Conservation (phyloP, 2,888 invertebrate species). For the Drosophila niveifrons region DNA sequence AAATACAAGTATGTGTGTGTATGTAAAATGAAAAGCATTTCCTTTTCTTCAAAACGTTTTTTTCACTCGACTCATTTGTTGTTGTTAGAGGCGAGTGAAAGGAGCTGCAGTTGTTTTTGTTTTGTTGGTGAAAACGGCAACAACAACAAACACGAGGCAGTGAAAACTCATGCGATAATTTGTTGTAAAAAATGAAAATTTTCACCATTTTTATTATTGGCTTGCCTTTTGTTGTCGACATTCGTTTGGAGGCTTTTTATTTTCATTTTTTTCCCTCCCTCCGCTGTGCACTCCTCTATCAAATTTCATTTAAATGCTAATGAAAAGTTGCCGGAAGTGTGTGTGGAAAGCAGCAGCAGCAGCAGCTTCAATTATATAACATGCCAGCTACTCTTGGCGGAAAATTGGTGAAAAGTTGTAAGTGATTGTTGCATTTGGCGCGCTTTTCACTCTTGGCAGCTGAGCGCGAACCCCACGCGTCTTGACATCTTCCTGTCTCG, state of each 20-base stretch:
- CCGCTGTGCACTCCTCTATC: conserved; percentile 47
- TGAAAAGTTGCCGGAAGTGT: conserved; percentile 77
- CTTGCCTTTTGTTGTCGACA: conserved; percentile 60
- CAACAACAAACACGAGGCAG: conserved; percentile 50
- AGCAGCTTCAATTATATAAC: conserved; percentile 66
- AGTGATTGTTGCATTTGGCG: conserved; percentile 49
- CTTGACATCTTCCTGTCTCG: neutral
- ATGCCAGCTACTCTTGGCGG: conserved; percentile 37
- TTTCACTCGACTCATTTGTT: conserved; percentile 64
- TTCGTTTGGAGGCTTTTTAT: conserved; percentile 39
- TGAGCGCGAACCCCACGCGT: neutral
- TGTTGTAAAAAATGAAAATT: conserved; percentile 79
- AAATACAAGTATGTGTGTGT: conserved; percentile 25
- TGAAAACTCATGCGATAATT: conserved; percentile 82
- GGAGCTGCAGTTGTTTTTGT: conserved; percentile 56
- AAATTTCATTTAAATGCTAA: conserved; percentile 80
- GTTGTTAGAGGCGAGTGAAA: conserved; percentile 68
- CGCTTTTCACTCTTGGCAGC: conserved; percentile 55
- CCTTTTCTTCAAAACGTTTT: conserved; percentile 75
- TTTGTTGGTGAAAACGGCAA: conserved; percentile 71
- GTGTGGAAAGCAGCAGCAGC: conserved; percentile 56
- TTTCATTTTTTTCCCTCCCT: conserved; percentile 28
- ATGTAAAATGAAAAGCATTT: conserved; percentile 75
- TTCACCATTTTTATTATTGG: conserved; percentile 77
- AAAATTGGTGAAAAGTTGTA: conserved; percentile 56